A percentile compares a stretch with the other conserved stretches of the same genome.
Evolutionary conservation across 92 coral and sea anemone species (phyloP).

Genomic region (Bergia sp.): DNA sequence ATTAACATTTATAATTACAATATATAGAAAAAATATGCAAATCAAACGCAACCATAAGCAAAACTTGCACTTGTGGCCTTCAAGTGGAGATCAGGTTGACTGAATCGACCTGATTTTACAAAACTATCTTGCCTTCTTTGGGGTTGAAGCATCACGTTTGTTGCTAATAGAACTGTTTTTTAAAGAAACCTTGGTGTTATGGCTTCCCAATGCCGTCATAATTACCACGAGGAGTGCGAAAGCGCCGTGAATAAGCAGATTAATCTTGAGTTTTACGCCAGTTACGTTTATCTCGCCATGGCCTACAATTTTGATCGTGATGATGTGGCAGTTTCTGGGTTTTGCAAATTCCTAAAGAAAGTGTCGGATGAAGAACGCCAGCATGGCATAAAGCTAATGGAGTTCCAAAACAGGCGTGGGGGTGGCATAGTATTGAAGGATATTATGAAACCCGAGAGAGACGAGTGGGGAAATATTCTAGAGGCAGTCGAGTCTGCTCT

Average conservation of each 20-base stretch:
- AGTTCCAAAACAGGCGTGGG: constrained; percentile 49
- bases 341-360: constrained; percentile 82
- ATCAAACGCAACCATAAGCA: no score
- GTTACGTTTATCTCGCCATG: constrained; percentile 89
- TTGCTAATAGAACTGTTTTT: no score
- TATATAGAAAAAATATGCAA: no score
- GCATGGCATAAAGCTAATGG: constrained; percentile 80
- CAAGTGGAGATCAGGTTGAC: no score
- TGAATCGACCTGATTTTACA: no score
- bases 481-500: constrained; percentile 50
- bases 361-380: constrained; percentile 89
- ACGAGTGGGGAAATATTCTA: constrained; percentile 40
- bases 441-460: constrained; percentile 46
- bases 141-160: not conserved
- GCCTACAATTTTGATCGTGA: constrained; percentile 95
- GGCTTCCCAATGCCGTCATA: constrained; percentile 80
- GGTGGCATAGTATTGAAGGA: constrained; percentile 53
- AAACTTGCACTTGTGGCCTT: no score
- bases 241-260: constrained; percentile 96
- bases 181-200: not conserved
- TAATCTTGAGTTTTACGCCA: constrained; percentile 93
- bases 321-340: constrained; percentile 86
- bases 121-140: no score
- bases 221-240: constrained; percentile 87
- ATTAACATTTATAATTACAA: no score